Percentiles rank a stretch among this genome's conserved stretches.
Conservation (phyloP, 1,140 invertebrate genomes). For the Saccostrea cuccullata region DNA sequence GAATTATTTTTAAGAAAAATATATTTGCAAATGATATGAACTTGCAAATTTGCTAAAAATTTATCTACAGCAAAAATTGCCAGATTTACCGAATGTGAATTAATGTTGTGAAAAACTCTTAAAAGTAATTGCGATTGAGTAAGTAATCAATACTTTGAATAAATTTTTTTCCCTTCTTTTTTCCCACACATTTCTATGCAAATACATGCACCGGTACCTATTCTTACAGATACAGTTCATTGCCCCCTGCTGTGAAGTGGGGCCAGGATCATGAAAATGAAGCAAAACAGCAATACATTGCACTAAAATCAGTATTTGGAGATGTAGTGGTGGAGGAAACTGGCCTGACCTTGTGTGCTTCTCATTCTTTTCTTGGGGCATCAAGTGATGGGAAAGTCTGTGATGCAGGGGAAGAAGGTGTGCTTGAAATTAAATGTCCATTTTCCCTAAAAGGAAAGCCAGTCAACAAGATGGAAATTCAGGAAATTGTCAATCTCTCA, state of each 20-base stretch:
- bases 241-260: conserved; percentile 30
- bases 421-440: conserved; percentile 47
- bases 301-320: background rate
- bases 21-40: too few relatives aligned
- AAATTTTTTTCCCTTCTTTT: too few relatives aligned
- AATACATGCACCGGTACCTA: background rate
- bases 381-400: conserved; percentile 44
- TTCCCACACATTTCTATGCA: too few relatives aligned
- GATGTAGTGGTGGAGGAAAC: background rate
- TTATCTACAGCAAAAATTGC: too few relatives aligned
- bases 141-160: too few relatives aligned
- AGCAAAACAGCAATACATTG: conserved; percentile 17
- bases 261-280: conserved; percentile 37
- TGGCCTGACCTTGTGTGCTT: conserved; percentile 34
- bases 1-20: too few relatives aligned
- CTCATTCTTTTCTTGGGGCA: conserved; percentile 35
- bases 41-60: too few relatives aligned
- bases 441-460: background rate
- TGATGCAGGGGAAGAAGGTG: background rate
- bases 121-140: too few relatives aligned
- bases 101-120: too few relatives aligned
- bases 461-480: background rate
- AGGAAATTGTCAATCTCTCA: background rate
- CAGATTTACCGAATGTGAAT: too few relatives aligned
- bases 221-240: conserved; percentile 20